phyloP scores from a whole-genome alignment of 2,113 vertebrate species.

The Salvelinus fontinalis region DNA sequence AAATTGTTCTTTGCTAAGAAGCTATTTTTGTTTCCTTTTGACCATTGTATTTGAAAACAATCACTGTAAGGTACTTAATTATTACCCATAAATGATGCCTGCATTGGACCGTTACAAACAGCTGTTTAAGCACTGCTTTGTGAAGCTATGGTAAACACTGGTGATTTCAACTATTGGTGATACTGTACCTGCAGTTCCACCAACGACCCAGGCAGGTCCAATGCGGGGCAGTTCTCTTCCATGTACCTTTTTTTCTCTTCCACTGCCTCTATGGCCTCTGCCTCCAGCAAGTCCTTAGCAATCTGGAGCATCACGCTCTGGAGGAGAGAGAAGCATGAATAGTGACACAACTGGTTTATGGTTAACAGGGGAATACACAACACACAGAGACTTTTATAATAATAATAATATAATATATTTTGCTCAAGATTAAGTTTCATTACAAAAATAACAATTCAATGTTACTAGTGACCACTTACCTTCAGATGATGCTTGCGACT shows the following conservation, averaged over 20 bases:
- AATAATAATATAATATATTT: neutral
- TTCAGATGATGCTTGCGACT: constrained; percentile 82
- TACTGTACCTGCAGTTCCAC: constrained; percentile 79
- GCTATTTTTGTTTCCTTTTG: too few relatives aligned
- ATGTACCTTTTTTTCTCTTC: constrained; percentile 81
- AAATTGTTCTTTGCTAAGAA: too few relatives aligned
- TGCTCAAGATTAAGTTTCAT: neutral
- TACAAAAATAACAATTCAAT: neutral
- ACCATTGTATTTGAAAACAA: neutral
- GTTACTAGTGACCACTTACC: constrained; percentile 55
- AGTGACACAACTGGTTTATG: too few relatives aligned
- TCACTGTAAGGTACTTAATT: neutral
- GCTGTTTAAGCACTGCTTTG: neutral
- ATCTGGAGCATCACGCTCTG: constrained; percentile 86
- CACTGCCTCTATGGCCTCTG: constrained; percentile 63
- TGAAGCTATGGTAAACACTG: neutral
- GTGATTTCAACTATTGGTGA: neutral
- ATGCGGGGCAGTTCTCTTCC: constrained; percentile 73
- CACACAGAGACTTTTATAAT: neutral
- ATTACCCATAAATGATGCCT: too few relatives aligned
- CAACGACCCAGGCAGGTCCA: constrained; percentile 74
- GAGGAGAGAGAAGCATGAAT: neutral
- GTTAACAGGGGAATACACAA: neutral
- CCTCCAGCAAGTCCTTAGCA: constrained; percentile 73
- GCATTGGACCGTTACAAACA: neutral